Evolutionary conservation across 2,113 vertebrate genomes (phyloP), one percentile per base, ranked within the genome.

Genomic region (Pelobates fuscus): DNA sequence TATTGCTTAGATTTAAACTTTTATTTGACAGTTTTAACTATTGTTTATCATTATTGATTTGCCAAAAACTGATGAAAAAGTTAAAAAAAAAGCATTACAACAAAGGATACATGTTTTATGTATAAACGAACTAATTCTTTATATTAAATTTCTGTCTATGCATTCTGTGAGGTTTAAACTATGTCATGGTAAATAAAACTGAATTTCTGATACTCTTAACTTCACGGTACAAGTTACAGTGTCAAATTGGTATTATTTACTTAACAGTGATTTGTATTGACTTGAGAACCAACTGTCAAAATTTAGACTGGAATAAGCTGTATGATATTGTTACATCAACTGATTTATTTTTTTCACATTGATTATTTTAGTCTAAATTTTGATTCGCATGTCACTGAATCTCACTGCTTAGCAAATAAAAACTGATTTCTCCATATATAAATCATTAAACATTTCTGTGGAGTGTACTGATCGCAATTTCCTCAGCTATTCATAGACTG

Each of bases 101-200:
- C 78, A 86, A 85, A 85, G 41, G 54, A 82, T 86, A 84, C 87
- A 89, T 89, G 86, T 89, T 91, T 91, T 92, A 84, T 92, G 90
- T 91, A 88, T 88, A 92, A 91, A 91, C 87, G 85, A 88, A 89
- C 87, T 91, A 91, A 91, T 92, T 89, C 90, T 91, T 92, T 91
- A 88, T 91, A 91, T 92, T 89, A 89, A 90, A 93, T 91, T 92
- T 83, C 87, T 92, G 91, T 92, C 91, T 93, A 92, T 93, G 91
- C 91, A 93, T 93, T 92, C 89, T 91, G 89, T 91, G 90, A 91
- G 87, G 88, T 91, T 89, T 86, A 92, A 89, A 83, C 88, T 91
- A 88, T 90, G 86, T 91, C 89, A 90, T 81, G 86, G 86, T 91
- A 83, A 92, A 88, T 87, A 85, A 91, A 89, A 90, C 88, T 88